These are phyloP conservation scores for Holacanthus passer DNA, from an alignment of 2,113 vertebrate genomes.

Conservation along the genomic window DNA sequence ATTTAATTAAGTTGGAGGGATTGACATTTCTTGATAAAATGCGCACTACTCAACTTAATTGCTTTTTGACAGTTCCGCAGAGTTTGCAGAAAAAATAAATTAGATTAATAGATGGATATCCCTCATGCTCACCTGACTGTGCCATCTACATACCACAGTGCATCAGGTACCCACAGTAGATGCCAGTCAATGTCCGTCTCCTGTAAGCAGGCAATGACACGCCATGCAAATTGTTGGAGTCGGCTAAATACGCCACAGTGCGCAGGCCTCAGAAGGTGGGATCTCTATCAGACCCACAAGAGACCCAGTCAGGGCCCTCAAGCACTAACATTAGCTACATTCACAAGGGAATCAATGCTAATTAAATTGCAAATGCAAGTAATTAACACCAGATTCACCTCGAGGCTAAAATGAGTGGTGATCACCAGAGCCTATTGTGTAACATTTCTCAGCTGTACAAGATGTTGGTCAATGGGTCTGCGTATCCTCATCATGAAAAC, in stretches of 20 bases:
- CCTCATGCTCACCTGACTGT: constrained; percentile 49
- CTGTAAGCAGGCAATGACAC: not conserved
- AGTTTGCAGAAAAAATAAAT: constrained; percentile 81
- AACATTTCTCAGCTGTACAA: constrained; percentile 37
- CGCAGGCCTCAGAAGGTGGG: constrained; percentile 25
- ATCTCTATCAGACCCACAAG: constrained; percentile 46
- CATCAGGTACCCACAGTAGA: constrained; percentile 6
- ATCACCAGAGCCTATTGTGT: constrained; percentile 55
- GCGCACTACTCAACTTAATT: constrained; percentile 83
- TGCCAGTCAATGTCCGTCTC: constrained; percentile 42
- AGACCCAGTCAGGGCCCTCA: constrained; percentile 48
- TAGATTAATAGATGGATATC: constrained; percentile 79
- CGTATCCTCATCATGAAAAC: constrained; percentile 14
- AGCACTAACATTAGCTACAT: constrained; percentile 63
- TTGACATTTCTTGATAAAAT: constrained; percentile 84
- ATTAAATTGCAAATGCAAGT: constrained; percentile 81
- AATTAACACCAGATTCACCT: constrained; percentile 79
- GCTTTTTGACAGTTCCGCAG: constrained; percentile 84
- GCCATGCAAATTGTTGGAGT: constrained; percentile 1
- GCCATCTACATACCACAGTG: constrained; percentile 45
- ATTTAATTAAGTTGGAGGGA: constrained; percentile 82
- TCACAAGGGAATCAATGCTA: constrained; percentile 74
- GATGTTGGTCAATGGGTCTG: constrained; percentile 20
- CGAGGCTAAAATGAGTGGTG: constrained; percentile 56
- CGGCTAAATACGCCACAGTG: not conserved